phyloP scores from a whole-genome alignment of 2,797 vertebrate genomes.

The Gadopsis bispinosus region DNA sequence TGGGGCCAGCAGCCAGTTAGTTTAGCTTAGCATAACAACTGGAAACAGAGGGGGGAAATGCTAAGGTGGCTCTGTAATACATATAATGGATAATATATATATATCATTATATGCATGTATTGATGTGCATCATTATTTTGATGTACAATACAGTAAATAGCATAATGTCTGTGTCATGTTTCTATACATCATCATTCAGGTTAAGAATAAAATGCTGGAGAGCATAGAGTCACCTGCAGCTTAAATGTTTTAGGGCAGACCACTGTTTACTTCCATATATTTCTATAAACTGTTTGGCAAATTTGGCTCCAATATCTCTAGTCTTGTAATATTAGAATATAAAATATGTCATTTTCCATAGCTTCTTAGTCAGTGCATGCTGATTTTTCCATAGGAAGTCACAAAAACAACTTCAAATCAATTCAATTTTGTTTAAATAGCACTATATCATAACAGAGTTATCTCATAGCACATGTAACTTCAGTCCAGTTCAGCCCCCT shows the following conservation, averaged over 20 bases:
- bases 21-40: background rate
- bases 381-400: slow-evolving; percentile 26
- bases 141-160: too few species aligned
- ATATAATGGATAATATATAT: too few species aligned
- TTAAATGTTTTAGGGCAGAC: slow-evolving; percentile 8
- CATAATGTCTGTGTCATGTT: too few species aligned
- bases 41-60: background rate
- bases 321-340: slow-evolving; percentile 19
- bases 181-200: too few species aligned
- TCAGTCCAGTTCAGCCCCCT: background rate
- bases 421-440: too few species aligned
- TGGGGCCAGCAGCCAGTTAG: background rate
- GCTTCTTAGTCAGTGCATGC: slow-evolving; percentile 15
- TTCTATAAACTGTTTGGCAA: slow-evolving; percentile 8
- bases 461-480: too few species aligned
- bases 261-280: slow-evolving; percentile 12
- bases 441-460: too few species aligned
- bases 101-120: too few species aligned
- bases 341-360: slow-evolving; percentile 3
- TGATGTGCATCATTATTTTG: too few species aligned
- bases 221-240: background rate
- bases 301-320: background rate
- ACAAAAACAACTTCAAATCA: slow-evolving; percentile 20
- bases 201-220: background rate
- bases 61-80: background rate